A percentile compares a stretch with the other conserved stretches of the same genome.
Conservation (phyloP, 2,888 invertebrate genomes). For the Mayetiola destructor region DNA sequence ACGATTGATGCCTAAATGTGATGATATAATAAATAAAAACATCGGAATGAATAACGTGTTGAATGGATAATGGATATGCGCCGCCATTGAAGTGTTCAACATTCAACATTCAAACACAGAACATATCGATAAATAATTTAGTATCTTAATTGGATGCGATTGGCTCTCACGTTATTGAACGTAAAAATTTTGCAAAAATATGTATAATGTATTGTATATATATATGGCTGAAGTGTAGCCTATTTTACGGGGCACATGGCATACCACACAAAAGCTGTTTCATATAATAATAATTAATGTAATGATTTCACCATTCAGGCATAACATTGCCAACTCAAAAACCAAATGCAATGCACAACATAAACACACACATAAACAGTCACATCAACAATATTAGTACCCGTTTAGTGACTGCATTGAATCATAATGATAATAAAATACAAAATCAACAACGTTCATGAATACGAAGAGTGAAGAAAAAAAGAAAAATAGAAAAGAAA, state of each 20-base stretch:
- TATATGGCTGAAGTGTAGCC: too few species aligned
- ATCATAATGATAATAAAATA: neutral
- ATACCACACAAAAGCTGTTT: neutral
- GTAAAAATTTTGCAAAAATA: too few species aligned
- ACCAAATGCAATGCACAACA: too few species aligned
- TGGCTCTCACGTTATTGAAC: neutral
- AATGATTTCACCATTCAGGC: too few species aligned
- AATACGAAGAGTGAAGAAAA: neutral
- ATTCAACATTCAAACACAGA: too few species aligned
- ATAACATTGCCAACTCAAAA: neutral
- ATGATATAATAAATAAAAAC: neutral
- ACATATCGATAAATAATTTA: slow-evolving; percentile 6
- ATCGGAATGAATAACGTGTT: neutral
- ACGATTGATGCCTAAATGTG: neutral
- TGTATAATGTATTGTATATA: too few species aligned
- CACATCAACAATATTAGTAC: neutral
- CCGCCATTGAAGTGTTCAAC: too few species aligned
- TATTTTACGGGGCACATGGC: neutral
- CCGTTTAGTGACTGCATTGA: neutral
- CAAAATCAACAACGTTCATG: neutral
- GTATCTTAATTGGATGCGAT: slow-evolving; percentile 11
- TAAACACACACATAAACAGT: neutral
- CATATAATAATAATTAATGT: neutral
- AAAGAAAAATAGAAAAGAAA: neutral
- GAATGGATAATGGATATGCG: too few species aligned